Evolutionary conservation across 2,797 vertebrate genomes (phyloP).

Genomic region (Arctocebus calabarensis): DNA sequence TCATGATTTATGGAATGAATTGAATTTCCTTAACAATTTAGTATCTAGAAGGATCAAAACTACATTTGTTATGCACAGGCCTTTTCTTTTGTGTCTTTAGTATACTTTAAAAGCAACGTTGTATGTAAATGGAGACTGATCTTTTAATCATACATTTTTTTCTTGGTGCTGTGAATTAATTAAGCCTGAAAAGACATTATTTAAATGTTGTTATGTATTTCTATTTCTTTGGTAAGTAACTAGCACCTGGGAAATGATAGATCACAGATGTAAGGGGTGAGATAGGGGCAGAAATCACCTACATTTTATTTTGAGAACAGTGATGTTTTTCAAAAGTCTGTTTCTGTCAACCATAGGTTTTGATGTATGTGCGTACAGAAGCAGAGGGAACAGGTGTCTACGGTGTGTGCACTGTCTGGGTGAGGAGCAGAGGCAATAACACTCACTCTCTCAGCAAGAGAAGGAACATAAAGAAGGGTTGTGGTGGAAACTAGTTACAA

Average conservation of each 20-base stretch:
- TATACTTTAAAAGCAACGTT: constrained; percentile 36
- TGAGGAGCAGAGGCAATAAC: background rate
- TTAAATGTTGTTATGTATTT: constrained; percentile 58
- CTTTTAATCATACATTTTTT: constrained; percentile 57
- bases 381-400: background rate
- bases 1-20: constrained; percentile 42
- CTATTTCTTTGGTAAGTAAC: constrained; percentile 50
- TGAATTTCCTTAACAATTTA: constrained; percentile 53
- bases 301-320: constrained; percentile 50
- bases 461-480: background rate
- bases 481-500: background rate
- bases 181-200: constrained; percentile 62
- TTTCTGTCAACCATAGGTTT: constrained; percentile 45
- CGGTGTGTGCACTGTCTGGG: background rate
- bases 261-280: constrained; percentile 59
- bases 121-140: constrained; percentile 46
- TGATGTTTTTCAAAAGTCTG: constrained; percentile 59
- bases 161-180: constrained; percentile 59
- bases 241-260: constrained; percentile 57
- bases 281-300: constrained; percentile 2
- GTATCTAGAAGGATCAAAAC: constrained; percentile 47
- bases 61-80: constrained; percentile 52
- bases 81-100: constrained; percentile 62
- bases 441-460: background rate
- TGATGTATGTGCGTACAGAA: background rate